Percentiles rank a stretch among this genome's conserved stretches.
phyloP scores from a whole-genome alignment of 2,113 vertebrate genomes.

The Proteles cristata region DNA sequence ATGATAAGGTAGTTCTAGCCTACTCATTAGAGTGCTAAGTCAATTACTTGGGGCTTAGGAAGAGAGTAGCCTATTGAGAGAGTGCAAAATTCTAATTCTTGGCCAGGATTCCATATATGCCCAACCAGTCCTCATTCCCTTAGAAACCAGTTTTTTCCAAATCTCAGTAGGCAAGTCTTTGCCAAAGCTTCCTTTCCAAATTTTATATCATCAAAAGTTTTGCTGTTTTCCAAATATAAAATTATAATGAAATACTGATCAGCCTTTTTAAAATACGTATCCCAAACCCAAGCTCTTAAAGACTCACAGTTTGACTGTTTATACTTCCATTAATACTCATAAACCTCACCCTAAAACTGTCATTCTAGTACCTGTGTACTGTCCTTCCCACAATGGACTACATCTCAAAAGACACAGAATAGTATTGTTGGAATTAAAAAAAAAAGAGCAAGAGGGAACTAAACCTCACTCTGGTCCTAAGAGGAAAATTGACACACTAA shows the following conservation, averaged over 20 bases:
- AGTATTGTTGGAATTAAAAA: neutral
- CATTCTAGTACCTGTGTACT: neutral
- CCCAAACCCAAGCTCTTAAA: neutral
- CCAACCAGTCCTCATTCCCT: neutral
- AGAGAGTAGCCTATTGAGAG: neutral
- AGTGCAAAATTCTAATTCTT: neutral
- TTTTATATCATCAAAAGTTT: neutral
- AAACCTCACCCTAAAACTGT: neutral
- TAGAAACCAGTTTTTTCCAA: conserved; percentile 1
- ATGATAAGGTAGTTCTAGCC: neutral
- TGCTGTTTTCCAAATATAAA: neutral
- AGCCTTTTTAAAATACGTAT: neutral
- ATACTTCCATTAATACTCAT: neutral
- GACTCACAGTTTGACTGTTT: neutral
- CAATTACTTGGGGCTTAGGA: neutral
- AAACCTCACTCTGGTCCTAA: neutral
- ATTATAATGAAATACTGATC: conserved; percentile 4
- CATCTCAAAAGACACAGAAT: neutral
- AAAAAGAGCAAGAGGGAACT: neutral
- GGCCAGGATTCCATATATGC: neutral
- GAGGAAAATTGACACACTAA: neutral
- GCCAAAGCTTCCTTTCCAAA: neutral
- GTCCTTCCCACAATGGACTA: neutral
- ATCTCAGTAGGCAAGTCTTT: neutral
- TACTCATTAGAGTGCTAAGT: neutral